Percentiles rank a stretch among this genome's conserved stretches.
Conservation (phyloP, 2,888 invertebrate genomes). For the Drosophila pegasa region DNA sequence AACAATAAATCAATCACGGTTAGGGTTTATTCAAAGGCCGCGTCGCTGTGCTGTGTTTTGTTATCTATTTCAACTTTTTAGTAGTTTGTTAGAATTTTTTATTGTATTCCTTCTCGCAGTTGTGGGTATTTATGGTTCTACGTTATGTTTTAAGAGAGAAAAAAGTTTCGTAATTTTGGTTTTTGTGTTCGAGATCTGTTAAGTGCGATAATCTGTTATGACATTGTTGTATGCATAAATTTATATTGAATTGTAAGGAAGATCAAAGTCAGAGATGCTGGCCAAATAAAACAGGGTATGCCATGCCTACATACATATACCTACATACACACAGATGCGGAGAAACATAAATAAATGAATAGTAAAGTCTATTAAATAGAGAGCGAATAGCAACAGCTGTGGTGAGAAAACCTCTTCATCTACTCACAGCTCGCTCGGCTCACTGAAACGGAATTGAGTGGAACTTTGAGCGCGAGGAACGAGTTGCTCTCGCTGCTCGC, state of each 20-base stretch:
- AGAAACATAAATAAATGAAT: constrained; percentile 4
- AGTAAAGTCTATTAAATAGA: constrained; percentile 63
- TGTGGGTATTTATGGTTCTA: constrained; percentile 44
- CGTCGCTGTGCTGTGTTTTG: constrained; percentile 36
- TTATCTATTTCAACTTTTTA: constrained; percentile 69
- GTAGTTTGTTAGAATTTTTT: constrained; percentile 58
- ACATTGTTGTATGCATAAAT: constrained; percentile 56
- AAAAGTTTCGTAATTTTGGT: constrained; percentile 28
- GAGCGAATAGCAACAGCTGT: constrained; percentile 66
- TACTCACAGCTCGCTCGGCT: constrained; percentile 21
- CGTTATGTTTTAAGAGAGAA: constrained; percentile 23
- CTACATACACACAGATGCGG: background rate
- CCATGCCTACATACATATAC: background rate
- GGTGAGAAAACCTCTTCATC: constrained; percentile 44
- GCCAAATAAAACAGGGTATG: constrained; percentile 34
- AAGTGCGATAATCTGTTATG: constrained; percentile 58
- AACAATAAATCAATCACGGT: constrained; percentile 76
- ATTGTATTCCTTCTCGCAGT: constrained; percentile 36
- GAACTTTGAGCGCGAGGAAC: constrained; percentile 15
- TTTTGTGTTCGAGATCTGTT: constrained; percentile 55
- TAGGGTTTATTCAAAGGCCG: constrained; percentile 41
- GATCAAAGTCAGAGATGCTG: constrained; percentile 59
- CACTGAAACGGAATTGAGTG: constrained; percentile 31
- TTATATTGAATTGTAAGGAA: constrained; percentile 48
- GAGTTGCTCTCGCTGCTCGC: constrained; percentile 36